Percentiles rank a stretch among this genome's conserved stretches.
Evolutionary conservation across 2,113 vertebrate genomes (phyloP).

Genomic region (Ceyx margarethae): DNA sequence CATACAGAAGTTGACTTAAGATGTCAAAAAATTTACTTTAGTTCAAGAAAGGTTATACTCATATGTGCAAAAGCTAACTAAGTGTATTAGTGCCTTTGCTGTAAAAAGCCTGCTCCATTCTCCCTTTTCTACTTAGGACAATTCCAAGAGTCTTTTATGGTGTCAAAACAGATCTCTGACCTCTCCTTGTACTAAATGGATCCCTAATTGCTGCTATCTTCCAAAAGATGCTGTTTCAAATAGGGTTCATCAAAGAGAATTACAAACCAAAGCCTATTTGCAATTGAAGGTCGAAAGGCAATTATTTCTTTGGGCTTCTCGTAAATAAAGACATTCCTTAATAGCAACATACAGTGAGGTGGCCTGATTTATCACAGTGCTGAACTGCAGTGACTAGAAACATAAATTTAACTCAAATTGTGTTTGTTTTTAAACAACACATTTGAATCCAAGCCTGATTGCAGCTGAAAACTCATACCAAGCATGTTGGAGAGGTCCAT

Average conservation of each 20-base stretch:
- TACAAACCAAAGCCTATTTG: neutral
- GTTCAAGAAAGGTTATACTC: neutral
- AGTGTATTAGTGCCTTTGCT: neutral
- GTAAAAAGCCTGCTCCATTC: neutral
- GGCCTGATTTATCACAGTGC: neutral
- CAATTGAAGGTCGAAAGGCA: neutral
- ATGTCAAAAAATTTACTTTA: neutral
- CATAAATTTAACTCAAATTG: neutral
- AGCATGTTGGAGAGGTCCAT: neutral
- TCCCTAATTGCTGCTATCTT: neutral
- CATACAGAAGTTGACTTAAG: neutral
- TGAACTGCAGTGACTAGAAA: neutral
- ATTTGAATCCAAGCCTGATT: neutral
- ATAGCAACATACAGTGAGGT: neutral
- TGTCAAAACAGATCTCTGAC: slow-evolving; percentile 14
- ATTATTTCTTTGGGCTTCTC: neutral
- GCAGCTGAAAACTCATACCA: neutral
- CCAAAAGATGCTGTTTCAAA: neutral
- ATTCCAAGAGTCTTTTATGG: neutral
- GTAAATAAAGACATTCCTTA: neutral
- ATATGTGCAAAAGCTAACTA: neutral
- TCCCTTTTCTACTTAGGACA: neutral
- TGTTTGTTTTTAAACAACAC: neutral
- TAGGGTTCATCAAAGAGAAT: neutral
- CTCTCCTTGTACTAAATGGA: neutral